phyloP scores from a whole-genome alignment of 2,888 invertebrate genomes.

The Cistogaster globosa region DNA sequence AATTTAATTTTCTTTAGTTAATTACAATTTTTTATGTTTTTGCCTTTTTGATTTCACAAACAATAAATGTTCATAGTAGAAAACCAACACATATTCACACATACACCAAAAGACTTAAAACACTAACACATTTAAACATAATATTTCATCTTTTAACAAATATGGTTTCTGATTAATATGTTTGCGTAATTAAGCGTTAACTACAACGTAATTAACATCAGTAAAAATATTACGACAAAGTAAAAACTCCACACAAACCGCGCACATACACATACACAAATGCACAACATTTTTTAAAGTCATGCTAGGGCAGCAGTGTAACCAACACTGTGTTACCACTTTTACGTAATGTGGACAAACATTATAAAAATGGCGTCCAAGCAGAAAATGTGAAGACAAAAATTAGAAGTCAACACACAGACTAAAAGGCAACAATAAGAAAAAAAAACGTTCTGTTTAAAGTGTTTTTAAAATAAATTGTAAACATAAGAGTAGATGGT shows the following conservation, averaged over 20 bases:
- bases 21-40: too few species aligned
- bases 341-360: too few species aligned
- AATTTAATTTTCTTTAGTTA: too few species aligned
- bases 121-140: constrained; percentile 30
- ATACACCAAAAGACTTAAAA: background rate
- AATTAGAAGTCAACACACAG: constrained; percentile 21
- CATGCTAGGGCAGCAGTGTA: constrained; percentile 5
- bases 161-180: constrained; percentile 53
- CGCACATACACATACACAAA: constrained; percentile 5
- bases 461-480: background rate
- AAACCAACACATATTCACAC: background rate
- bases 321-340: constrained; percentile 6
- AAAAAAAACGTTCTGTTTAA: background rate
- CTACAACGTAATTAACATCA: constrained; percentile 57
- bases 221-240: background rate
- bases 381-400: background rate
- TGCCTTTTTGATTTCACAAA: too few species aligned
- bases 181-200: constrained; percentile 67
- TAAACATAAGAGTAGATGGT: too few species aligned
- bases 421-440: constrained; percentile 7
- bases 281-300: background rate
- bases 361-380: constrained; percentile 4
- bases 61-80: background rate
- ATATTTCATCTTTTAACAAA: constrained; percentile 50
- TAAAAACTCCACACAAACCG: background rate